phyloP scores from a whole-genome alignment of 2,888 invertebrate species.

The Strigamia crassipes region DNA sequence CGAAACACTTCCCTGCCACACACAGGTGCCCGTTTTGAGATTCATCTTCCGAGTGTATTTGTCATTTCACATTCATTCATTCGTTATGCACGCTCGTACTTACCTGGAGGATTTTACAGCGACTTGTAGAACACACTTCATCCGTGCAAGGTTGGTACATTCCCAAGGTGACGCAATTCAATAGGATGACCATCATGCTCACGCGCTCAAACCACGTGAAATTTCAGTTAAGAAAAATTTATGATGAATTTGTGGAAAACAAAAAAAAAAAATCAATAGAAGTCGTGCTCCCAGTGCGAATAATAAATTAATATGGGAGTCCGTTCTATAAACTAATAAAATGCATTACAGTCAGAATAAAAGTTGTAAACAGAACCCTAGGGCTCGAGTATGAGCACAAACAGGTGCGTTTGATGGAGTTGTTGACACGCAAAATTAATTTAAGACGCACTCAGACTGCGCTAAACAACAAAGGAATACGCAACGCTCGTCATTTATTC shows the following conservation, averaged over 20 bases:
- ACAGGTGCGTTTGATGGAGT: constrained; percentile 18
- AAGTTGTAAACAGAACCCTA: neutral
- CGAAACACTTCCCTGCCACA: neutral
- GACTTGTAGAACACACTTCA: constrained; percentile 80
- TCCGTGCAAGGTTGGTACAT: constrained; percentile 99
- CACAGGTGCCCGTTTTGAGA: neutral
- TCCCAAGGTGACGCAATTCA: constrained; percentile 97
- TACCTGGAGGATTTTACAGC: constrained; percentile 91
- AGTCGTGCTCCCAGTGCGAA: neutral
- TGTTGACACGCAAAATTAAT: constrained; percentile 24
- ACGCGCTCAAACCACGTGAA: constrained; percentile 96
- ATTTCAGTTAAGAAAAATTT: constrained; percentile 65
- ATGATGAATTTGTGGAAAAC: neutral
- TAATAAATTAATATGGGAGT: neutral
- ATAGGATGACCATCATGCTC: constrained; percentile 95
- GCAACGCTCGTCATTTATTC: neutral
- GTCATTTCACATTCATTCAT: too few relatives aligned
- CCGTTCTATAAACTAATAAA: constrained; percentile 10
- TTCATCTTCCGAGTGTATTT: too few relatives aligned
- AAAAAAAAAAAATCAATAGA: neutral
- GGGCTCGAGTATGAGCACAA: neutral
- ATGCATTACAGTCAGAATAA: neutral
- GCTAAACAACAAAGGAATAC: neutral
- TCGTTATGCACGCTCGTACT: constrained; percentile 55
- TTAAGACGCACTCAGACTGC: neutral